Evolutionary conservation across 2,888 invertebrate genomes (phyloP).

Genomic region (Linnaemya vulpina): DNA sequence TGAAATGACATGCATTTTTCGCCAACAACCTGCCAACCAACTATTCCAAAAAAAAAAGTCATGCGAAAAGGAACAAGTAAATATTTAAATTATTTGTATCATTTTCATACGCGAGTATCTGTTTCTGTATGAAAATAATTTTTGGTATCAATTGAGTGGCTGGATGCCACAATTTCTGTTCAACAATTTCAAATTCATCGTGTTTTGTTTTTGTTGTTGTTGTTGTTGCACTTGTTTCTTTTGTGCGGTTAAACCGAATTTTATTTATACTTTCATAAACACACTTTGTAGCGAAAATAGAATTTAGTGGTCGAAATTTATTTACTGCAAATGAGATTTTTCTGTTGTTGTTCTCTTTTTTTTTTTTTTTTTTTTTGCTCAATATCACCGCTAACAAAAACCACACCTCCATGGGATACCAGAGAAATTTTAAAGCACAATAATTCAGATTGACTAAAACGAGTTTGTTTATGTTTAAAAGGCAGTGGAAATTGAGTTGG

Average conservation of each 20-base stretch:
- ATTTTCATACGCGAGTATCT: conserved; percentile 10
- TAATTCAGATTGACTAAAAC: background rate
- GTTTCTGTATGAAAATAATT: conserved; percentile 11
- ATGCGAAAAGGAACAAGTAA: conserved; percentile 36
- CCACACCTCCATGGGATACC: conserved; percentile 21
- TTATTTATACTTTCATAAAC: conserved; percentile 47
- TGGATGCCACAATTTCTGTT: conserved; percentile 40
- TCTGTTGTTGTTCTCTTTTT: background rate
- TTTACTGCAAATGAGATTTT: conserved; percentile 53
- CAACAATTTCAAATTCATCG: conserved; percentile 9
- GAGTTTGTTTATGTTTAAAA: background rate
- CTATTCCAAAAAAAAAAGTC: conserved; percentile 33
- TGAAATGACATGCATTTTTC: conserved; percentile 49
- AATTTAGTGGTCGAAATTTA: conserved; percentile 60
- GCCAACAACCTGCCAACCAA: conserved; percentile 22
- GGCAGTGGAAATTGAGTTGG: background rate
- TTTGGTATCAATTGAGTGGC: conserved; percentile 40
- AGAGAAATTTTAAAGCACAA: background rate
- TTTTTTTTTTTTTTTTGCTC: background rate
- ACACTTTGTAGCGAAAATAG: conserved; percentile 42
- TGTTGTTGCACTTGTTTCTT: conserved; percentile 17
- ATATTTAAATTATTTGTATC: conserved; percentile 50
- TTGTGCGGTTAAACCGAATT: conserved; percentile 54
- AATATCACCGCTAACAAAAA: conserved; percentile 28
- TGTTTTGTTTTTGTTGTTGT: background rate